Conservation (phyloP, 2,888 invertebrate genomes). For the Polydrusus cervinus region DNA sequence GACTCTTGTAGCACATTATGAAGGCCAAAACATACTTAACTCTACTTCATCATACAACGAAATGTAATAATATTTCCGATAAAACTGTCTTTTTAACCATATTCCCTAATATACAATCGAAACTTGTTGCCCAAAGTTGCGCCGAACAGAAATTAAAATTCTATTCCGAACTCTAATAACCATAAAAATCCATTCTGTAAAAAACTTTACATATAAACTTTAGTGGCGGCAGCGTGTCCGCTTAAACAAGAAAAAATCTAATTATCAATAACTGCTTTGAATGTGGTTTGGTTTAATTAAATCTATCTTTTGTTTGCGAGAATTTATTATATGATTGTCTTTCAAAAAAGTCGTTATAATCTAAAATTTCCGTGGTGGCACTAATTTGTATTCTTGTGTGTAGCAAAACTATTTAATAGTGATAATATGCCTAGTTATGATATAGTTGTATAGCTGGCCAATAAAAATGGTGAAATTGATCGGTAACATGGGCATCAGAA, state of each 20-base stretch:
- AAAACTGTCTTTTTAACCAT: slow-evolving; percentile 36
- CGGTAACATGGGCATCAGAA: too few species aligned
- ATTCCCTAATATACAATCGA: slow-evolving; percentile 25
- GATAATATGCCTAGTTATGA: too few species aligned
- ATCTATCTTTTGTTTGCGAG: slow-evolving; percentile 5
- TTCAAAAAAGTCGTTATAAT: too few species aligned
- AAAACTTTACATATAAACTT: slow-evolving; percentile 30
- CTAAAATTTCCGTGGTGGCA: too few species aligned
- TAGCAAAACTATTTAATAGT: too few species aligned
- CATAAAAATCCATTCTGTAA: slow-evolving; percentile 40
- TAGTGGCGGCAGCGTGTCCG: slow-evolving; percentile 24
- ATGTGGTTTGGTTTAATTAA: neutral
- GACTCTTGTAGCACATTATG: too few species aligned
- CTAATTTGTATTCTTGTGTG: too few species aligned
- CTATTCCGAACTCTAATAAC: slow-evolving; percentile 38
- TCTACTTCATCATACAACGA: neutral
- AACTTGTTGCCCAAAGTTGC: slow-evolving; percentile 37
- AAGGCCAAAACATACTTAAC: slow-evolving; percentile 14
- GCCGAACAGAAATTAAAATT: slow-evolving; percentile 40
- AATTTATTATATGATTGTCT: neutral
- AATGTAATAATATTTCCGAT: slow-evolving; percentile 23
- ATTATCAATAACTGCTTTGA: slow-evolving; percentile 9
- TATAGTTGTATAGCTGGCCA: too few species aligned
- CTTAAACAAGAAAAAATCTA: slow-evolving; percentile 24
- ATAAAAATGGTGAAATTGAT: too few species aligned